Evolutionary conservation across 2,888 invertebrate species (phyloP).

Genomic region (Xylocampa areola): DNA sequence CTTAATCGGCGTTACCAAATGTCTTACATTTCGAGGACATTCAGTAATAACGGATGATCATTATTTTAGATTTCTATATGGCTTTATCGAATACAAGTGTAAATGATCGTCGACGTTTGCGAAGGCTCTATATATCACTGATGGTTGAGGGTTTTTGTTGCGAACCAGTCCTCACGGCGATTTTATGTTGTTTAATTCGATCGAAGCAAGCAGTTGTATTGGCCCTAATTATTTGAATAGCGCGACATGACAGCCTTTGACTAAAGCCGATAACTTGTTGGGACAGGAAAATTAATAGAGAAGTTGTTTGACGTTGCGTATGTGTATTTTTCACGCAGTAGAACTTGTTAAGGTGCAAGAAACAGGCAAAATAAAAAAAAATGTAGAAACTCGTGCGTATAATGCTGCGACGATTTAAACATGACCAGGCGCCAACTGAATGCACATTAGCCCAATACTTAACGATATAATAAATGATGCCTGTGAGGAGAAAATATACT

Average conservation of each 20-base stretch:
- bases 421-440: slow-evolving; percentile 25
- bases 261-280: slow-evolving; percentile 76
- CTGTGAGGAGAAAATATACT: slow-evolving; percentile 33
- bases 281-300: slow-evolving; percentile 65
- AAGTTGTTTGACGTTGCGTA: slow-evolving; percentile 18
- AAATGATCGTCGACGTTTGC: slow-evolving; percentile 66
- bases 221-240: slow-evolving; percentile 88
- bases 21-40: slow-evolving; percentile 59
- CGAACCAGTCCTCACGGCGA: slow-evolving; percentile 68
- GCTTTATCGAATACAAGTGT: slow-evolving; percentile 73
- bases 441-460: slow-evolving; percentile 2
- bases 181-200: slow-evolving; percentile 87
- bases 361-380: slow-evolving; percentile 4
- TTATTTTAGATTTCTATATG: slow-evolving; percentile 66
- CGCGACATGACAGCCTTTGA: slow-evolving; percentile 83
- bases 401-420: slow-evolving; percentile 23
- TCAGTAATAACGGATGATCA: slow-evolving; percentile 59
- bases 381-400: slow-evolving; percentile 4
- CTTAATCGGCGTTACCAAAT: slow-evolving; percentile 69
- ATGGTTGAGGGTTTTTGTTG: slow-evolving; percentile 75
- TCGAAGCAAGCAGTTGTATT: slow-evolving; percentile 78
- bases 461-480: slow-evolving; percentile 23
- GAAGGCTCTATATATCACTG: slow-evolving; percentile 73
- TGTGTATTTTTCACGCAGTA: slow-evolving; percentile 5
- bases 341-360: neutral